Evolutionary conservation across 2,888 invertebrate genomes (phyloP), one percentile per base, ranked within the genome.

Genomic region (Synanthedon formicaeformis): DNA sequence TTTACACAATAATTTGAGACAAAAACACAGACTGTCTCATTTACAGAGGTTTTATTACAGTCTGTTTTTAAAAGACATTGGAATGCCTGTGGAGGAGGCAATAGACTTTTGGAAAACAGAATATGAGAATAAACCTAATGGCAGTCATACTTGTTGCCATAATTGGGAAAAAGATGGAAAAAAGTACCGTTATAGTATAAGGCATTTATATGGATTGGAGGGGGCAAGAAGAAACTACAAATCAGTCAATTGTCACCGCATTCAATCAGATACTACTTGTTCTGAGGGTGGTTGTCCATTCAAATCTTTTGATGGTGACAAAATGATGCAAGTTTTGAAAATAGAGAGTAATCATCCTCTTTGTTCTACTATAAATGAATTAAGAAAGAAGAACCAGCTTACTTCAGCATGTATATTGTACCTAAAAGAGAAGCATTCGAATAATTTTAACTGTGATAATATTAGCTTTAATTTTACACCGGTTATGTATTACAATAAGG

Each of bases 121-220:
- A 69, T 93, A 93, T 71, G 86, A 84, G 2, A 83, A 89, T 62
- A 75, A 76, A 49, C 81, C 88, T 45, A 71, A 66, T 52, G 76
- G 80, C 2, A 73, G 65, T 48, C 83, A 89, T 41, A 75, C 71
- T 50, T 93, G 92, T 62, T 78, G 80, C 16, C 93, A 93, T 61
- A 84, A 78, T 59, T 93, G 93, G 93, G 83, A 89, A 52, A 84
- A 82, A 50, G 89, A 91, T 73, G 89, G 89, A 58, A 89, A 87
- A 27, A 90, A 91, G 62, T 92, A 90, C 70, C 67, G 89, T 4
- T 92, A 92, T 75, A 91, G 91, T 54, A 92, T 93, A 52, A 81
- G 92, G 56, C 93, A 93, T 65, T 80, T 93, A 75, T 93, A 93
- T 80, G 93, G 93, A 0, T 75, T 92, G 51, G 92, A 92, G 75